Evolutionary conservation across 2,113 vertebrate genomes (phyloP).

Genomic region (Benitochromis conjunctus): DNA sequence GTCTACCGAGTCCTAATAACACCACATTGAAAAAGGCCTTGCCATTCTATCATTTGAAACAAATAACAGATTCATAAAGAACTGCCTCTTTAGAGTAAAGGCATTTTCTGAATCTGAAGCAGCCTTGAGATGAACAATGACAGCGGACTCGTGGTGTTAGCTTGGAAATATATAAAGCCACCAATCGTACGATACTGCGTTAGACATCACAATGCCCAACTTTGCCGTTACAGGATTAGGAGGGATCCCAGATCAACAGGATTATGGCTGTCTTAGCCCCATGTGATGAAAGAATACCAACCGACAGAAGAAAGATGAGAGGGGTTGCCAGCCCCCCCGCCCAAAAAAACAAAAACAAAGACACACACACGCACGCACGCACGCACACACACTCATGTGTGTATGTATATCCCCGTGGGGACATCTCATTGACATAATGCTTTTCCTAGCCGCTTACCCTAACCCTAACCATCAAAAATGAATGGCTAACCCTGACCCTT

Average conservation of each 20-base stretch:
- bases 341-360: background rate
- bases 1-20: conserved; percentile 27
- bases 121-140: background rate
- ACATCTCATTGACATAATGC: no score
- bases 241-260: conserved; percentile 50
- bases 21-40: background rate
- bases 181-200: background rate
- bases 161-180: background rate
- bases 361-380: background rate
- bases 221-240: conserved; percentile 46
- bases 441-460: no score
- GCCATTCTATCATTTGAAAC: background rate
- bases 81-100: background rate
- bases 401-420: no score
- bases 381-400: background rate
- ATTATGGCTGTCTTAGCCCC: conserved; percentile 42
- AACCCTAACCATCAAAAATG: no score
- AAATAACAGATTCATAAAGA: conserved; percentile 20
- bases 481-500: no score
- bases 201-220: conserved; percentile 5
- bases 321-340: background rate
- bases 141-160: background rate
- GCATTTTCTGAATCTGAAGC: background rate
- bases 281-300: background rate
- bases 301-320: background rate